Conservation (phyloP, 2,797 vertebrate genomes). For the Siniperca undulata region DNA sequence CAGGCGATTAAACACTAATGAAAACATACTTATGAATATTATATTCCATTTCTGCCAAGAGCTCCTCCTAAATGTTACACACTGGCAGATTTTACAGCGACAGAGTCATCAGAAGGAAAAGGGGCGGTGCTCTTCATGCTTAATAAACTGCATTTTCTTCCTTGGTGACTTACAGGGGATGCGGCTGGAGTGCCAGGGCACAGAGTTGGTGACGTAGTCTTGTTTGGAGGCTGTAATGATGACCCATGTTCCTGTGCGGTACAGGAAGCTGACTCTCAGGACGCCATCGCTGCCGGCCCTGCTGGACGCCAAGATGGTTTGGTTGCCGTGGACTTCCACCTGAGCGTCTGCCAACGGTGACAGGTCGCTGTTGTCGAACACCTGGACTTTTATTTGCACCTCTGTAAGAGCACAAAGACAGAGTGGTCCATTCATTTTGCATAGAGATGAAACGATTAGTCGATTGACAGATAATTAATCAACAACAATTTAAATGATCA, state of each 20-base stretch:
- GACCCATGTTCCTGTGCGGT: constrained; percentile 92
- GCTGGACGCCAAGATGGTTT: constrained; percentile 87
- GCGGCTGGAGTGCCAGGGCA: constrained; percentile 94
- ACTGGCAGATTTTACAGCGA: background rate
- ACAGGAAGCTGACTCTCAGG: constrained; percentile 88
- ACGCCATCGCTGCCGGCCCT: constrained; percentile 87
- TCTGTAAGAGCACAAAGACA: constrained; percentile 81
- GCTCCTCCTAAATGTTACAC: no score
- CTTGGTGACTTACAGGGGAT: constrained; percentile 89
- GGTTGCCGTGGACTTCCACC: constrained; percentile 92
- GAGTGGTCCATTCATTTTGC: fast-evolving
- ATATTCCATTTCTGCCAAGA: no score
- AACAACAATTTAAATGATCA: no score
- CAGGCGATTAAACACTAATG: no score
- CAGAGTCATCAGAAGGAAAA: background rate
- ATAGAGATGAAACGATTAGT: no score
- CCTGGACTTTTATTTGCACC: constrained; percentile 95
- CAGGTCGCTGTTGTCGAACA: constrained; percentile 94
- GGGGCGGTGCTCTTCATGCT: background rate
- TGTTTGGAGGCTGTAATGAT: constrained; percentile 92
- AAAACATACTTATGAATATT: no score
- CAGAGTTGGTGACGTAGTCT: constrained; percentile 94
- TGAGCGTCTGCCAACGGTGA: constrained; percentile 88
- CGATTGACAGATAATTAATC: background rate
- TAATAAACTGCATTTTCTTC: background rate